Evolutionary conservation across 2,888 invertebrate species (phyloP), one percentile per base, ranked within the genome.

Genomic region (Pomacea canaliculata): DNA sequence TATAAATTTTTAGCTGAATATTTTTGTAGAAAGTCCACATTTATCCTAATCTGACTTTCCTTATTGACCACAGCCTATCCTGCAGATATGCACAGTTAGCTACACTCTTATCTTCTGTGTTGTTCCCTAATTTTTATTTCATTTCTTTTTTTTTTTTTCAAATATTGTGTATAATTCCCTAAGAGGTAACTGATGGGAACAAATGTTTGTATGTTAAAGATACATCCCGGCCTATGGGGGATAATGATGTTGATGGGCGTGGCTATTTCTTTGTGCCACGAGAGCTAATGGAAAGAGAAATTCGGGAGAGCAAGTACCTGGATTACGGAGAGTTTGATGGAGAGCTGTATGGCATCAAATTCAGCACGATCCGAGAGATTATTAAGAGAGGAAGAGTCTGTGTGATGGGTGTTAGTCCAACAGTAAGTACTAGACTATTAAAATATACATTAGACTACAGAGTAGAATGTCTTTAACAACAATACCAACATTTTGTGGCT

Each of bases 241-340:
- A 97, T 86, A 96, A 95, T 82, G 99, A 99, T 91, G 94, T 96
- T 12, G 97, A 98, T 85, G 98, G 98, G 0, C 96, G 97, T 88
- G 98, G 98, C 90, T 99, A 99, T 92, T 98, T 97, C 92, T 99
- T 99, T 91, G 97, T 98, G 84, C 96, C 97, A 72, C 94, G 97
- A 84, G 95, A 96, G 79, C 96, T 97, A 89, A 98, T 99, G 92
- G 98, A 98, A 90, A 94, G 96, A 0, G 98, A 98, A 88, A 98
- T 99, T 81, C 92, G 96, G 62, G 94, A 95, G 76, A 94, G 97
- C 78, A 96, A 96, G 90, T 99, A 98, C 91, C 97, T 99, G 23
- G 99, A 99, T 90, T 98, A 97, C 89, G 99, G 99, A 7, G 98
- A 98, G 91, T 98, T 97, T 91, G 98, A 98, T 90, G 97, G 97